These are phyloP conservation scores for Morone saxatilis DNA, from an alignment of 2,113 vertebrate genomes.

Conservation along the genomic window DNA sequence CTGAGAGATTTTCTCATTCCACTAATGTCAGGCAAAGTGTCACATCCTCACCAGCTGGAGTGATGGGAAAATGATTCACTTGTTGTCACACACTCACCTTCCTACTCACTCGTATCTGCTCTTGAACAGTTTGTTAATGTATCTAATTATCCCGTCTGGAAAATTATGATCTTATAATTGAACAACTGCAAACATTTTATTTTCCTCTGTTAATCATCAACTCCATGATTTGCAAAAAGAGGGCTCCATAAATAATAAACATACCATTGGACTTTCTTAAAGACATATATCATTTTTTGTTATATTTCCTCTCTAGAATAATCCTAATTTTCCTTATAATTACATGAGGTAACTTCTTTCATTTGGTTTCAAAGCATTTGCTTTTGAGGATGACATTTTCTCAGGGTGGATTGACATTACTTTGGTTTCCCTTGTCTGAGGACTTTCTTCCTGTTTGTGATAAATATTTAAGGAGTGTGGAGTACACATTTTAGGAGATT, in stretches of 20 bases:
- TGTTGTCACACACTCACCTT: slow-evolving; percentile 64
- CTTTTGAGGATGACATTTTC: neutral
- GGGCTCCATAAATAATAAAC: neutral
- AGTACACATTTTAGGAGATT: slow-evolving; percentile 1
- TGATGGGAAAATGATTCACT: slow-evolving; percentile 67
- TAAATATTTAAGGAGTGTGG: neutral
- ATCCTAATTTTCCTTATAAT: too few relatives aligned
- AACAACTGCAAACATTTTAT: slow-evolving; percentile 49
- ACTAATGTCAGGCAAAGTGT: slow-evolving; percentile 64
- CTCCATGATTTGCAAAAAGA: neutral
- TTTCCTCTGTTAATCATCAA: slow-evolving; percentile 25
- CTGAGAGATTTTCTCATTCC: slow-evolving; percentile 55
- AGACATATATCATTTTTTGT: neutral
- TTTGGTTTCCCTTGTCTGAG: neutral
- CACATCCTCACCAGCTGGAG: slow-evolving; percentile 75
- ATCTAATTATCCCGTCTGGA: slow-evolving; percentile 52
- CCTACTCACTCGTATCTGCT: slow-evolving; percentile 56
- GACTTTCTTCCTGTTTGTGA: neutral
- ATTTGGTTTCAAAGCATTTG: neutral
- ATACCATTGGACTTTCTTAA: neutral
- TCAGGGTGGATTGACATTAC: neutral
- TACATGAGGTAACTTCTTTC: neutral
- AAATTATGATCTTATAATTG: slow-evolving; percentile 49
- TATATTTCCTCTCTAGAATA: neutral
- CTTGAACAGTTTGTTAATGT: slow-evolving; percentile 50